Base-by-base conservation (phyloP, 2,888 invertebrate species). In the Esperia sulphurella region DNA sequence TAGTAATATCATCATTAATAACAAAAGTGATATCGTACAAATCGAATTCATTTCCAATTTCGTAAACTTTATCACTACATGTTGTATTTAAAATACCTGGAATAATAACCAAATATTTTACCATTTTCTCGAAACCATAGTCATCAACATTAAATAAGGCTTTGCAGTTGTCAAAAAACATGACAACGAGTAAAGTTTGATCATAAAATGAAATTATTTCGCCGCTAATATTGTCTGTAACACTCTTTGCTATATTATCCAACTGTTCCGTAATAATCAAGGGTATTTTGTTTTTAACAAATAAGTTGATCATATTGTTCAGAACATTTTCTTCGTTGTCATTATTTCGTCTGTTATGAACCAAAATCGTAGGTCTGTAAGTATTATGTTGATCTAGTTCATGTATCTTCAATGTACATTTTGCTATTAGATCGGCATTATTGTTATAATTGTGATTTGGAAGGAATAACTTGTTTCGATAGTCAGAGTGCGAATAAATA, bases 11-110 rank as follows among this genome's bases (percentile, higher is more conserved):
- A 48, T 65, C 53, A 41, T 53, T 59, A 8, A 69, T 39, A 0
- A 81, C 52, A 52, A 78, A 72, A 5, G 72, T 72, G 0, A 75
- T 58, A 33, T 76, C 71, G 49, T 59, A 55, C 44, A 59, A 54
- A 14, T 63, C 58, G 10, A 74, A 45, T 2, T 47, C 31, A 2
- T 51, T 46, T 31, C 61, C 63, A 39, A 69, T 57, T 14, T 50
- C 44, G 43, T 59, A 29, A n/a, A 76, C 43, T 29, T 56, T 48
- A n/a, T n/a, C n/a, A n/a, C n/a, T n/a, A n/a, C n/a, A n/a, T n/a
- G n/a, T n/a, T n/a, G n/a, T n/a, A n/a, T n/a, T n/a, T n/a, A n/a
- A n/a, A n/a, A n/a, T n/a, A n/a, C n/a, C n/a, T n/a, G n/a, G n/a
- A n/a, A n/a, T n/a, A n/a, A n/a, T n/a, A n/a, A n/a, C n/a, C n/a